Evolutionary conservation across 2,113 vertebrate species (phyloP).

Genomic region (Onychorhynchus coronatus): DNA sequence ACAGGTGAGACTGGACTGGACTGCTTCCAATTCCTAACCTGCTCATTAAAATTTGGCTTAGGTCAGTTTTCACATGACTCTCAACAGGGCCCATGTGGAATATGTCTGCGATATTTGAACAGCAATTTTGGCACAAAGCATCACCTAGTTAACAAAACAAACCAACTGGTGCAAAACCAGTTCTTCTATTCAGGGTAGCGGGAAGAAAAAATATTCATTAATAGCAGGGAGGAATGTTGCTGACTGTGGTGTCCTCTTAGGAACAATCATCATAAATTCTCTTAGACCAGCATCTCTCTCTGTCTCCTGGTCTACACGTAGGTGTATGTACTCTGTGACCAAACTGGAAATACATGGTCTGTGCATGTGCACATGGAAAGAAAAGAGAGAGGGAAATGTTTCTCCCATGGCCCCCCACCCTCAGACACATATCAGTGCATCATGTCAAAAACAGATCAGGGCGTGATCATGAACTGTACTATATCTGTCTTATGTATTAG

Average conservation of each 20-base stretch:
- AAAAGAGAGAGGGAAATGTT: neutral
- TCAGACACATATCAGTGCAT: neutral
- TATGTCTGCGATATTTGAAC: neutral
- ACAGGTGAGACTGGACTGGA: neutral
- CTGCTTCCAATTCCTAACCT: neutral
- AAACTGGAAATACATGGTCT: neutral
- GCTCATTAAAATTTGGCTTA: neutral
- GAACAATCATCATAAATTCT: neutral
- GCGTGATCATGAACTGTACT: neutral
- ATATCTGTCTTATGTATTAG: neutral
- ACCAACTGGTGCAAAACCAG: neutral
- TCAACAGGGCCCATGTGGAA: neutral
- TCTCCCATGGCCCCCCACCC: accelerated
- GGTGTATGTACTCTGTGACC: accelerated
- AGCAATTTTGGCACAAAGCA: neutral
- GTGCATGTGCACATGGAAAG: accelerated
- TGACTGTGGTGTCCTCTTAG: neutral
- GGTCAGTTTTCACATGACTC: neutral
- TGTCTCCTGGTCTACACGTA: neutral
- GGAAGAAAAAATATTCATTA: neutral
- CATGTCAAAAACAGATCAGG: neutral
- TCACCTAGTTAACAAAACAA: neutral
- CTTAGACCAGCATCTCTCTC: neutral
- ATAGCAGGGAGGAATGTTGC: neutral
- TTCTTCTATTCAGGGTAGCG: neutral